Conservation (phyloP, 2,888 invertebrate genomes). For the Hermodice carunculata region DNA sequence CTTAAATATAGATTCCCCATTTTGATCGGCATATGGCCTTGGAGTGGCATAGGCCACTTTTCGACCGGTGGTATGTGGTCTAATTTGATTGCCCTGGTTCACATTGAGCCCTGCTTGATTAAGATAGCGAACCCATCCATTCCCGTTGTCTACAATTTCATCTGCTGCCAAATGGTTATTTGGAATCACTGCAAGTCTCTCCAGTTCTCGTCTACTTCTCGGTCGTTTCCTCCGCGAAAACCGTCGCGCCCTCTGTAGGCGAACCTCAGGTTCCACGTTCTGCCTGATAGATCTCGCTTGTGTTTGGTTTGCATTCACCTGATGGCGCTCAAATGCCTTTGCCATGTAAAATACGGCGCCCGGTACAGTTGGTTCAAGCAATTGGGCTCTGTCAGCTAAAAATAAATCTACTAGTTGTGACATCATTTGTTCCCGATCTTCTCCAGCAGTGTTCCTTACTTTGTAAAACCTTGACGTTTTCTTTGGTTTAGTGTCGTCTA, state of each 20-base stretch:
- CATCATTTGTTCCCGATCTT: slow-evolving; percentile 36
- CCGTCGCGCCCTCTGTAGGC: slow-evolving; percentile 24
- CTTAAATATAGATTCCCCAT: background rate
- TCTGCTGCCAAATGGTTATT: too few relatives aligned
- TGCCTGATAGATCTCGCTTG: too few relatives aligned
- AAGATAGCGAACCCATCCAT: too few relatives aligned
- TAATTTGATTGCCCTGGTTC: too few relatives aligned
- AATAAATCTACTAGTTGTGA: slow-evolving; percentile 53
- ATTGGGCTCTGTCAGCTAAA: slow-evolving; percentile 49
- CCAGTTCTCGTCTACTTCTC: slow-evolving; percentile 40
- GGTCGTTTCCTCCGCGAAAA: slow-evolving; percentile 23
- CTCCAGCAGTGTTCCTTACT: background rate
- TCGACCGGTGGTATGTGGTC: too few relatives aligned
- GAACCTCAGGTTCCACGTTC: background rate
- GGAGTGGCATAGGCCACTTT: too few relatives aligned
- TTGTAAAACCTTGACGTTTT: background rate
- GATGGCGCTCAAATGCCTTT: slow-evolving; percentile 16
- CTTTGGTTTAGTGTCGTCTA: slow-evolving; percentile 11
- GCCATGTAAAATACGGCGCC: slow-evolving; percentile 52
- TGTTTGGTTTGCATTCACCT: too few relatives aligned
- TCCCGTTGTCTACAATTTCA: too few relatives aligned
- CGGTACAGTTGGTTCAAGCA: slow-evolving; percentile 57
- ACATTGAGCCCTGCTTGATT: too few relatives aligned
- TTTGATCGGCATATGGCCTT: too few relatives aligned
- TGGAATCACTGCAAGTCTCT: too few relatives aligned